Evolutionary conservation across 2,113 vertebrate genomes (phyloP).

Genomic region (Lepidothrix coronata): DNA sequence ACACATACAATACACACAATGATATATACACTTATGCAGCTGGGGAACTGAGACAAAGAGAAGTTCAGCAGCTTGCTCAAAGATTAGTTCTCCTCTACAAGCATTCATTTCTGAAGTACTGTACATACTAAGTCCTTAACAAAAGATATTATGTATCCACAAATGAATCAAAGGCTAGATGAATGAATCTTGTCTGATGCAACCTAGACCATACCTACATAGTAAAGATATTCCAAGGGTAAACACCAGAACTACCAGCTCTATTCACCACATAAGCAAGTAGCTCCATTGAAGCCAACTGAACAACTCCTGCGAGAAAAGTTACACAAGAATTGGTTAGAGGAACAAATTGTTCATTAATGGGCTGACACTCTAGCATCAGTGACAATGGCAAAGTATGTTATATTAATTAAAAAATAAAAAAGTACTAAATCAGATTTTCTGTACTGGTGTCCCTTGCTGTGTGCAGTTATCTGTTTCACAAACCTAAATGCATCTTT

Average conservation of each 20-base stretch:
- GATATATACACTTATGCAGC: neutral
- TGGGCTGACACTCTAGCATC: neutral
- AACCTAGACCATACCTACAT: neutral
- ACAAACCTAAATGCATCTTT: neutral
- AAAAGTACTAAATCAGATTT: neutral
- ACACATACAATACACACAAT: neutral
- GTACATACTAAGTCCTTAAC: neutral
- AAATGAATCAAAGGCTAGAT: neutral
- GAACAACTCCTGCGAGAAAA: neutral
- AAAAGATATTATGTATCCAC: neutral
- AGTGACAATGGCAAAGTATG: neutral
- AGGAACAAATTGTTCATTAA: neutral
- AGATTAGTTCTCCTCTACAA: neutral
- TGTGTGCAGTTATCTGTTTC: neutral
- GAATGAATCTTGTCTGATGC: neutral
- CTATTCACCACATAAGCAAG: neutral
- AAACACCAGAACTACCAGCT: neutral
- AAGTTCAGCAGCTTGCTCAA: neutral
- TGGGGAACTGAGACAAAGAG: neutral
- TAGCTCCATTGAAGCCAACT: neutral
- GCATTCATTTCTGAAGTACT: neutral
- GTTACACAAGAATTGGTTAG: neutral
- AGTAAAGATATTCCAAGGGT: neutral
- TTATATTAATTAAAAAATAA: neutral
- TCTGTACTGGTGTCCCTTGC: neutral